phyloP scores from a whole-genome alignment of 2,797 vertebrate genomes.

The Anguilla marmorata region DNA sequence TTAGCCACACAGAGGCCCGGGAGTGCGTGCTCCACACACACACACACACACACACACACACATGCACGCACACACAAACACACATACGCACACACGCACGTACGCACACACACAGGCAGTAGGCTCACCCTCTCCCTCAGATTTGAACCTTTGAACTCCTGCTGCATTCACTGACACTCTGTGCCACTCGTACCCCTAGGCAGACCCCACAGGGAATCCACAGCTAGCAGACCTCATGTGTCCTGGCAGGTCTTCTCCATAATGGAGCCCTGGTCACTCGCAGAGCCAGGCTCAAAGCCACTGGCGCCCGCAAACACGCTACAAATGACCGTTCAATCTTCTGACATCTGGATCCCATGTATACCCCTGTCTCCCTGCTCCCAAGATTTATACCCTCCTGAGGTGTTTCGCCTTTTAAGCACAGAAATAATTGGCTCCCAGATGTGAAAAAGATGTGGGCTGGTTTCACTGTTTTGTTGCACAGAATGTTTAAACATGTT shows the following conservation, averaged over 20 bases:
- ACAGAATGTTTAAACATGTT: constrained; percentile 51
- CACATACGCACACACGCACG: constrained; percentile 26
- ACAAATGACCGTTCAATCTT: constrained; percentile 68
- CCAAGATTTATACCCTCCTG: constrained; percentile 86
- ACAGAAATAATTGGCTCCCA: constrained; percentile 88
- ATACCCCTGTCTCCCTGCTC: constrained; percentile 68
- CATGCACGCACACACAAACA: not conserved
- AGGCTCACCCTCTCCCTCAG: constrained; percentile 31
- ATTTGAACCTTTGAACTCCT: constrained; percentile 61
- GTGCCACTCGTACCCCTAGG: constrained; percentile 27
- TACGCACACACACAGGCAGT: constrained; percentile 34
- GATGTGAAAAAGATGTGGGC: constrained; percentile 90
- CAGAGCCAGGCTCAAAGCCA: constrained; percentile 57
- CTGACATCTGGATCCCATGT: constrained; percentile 87
- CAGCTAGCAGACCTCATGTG: constrained; percentile 48
- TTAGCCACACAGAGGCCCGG: not conserved
- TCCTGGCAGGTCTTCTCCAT: constrained; percentile 57
- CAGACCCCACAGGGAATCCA: constrained; percentile 36
- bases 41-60: not conserved
- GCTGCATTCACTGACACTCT: constrained; percentile 37
- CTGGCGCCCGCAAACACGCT: constrained; percentile 55
- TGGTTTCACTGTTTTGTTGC: constrained; percentile 64
- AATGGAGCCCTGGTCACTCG: constrained; percentile 59
- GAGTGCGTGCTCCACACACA: not conserved
- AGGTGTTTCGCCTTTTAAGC: constrained; percentile 90